Evolutionary conservation across 1,140 invertebrate genomes (phyloP).

Genomic region (Lerema accius): DNA sequence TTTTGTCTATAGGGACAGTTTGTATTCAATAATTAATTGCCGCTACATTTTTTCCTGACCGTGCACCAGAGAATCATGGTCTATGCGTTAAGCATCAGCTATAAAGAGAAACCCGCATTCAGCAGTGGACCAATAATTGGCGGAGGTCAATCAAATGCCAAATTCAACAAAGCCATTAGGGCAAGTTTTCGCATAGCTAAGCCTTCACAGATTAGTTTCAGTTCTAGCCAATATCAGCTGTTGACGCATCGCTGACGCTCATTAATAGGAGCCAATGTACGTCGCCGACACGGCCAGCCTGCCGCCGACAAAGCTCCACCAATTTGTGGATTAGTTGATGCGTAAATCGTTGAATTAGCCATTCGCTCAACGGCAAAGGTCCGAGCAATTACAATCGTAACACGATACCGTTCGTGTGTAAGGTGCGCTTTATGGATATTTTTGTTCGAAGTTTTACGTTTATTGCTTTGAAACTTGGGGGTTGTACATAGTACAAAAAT

Average conservation of each 20-base stretch:
- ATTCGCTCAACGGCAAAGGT: slow-evolving; percentile 54
- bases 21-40: too few species aligned
- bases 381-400: slow-evolving; percentile 64
- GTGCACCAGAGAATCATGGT: too few species aligned
- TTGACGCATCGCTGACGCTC: slow-evolving; percentile 26
- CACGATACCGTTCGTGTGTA: slow-evolving; percentile 51
- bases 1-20: too few species aligned
- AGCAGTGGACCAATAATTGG: too few species aligned
- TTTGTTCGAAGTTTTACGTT: slow-evolving; percentile 33
- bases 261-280: slow-evolving; percentile 38
- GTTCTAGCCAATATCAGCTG: slow-evolving; percentile 3
- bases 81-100: too few species aligned
- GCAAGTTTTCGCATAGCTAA: background rate
- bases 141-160: too few species aligned
- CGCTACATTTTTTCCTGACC: too few species aligned
- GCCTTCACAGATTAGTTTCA: background rate
- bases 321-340: slow-evolving; percentile 78
- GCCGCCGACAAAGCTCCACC: slow-evolving; percentile 70
- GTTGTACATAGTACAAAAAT: too few species aligned
- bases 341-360: slow-evolving; percentile 78
- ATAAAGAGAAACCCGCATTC: too few species aligned
- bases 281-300: slow-evolving; percentile 46
- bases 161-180: too few species aligned
- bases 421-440: slow-evolving; percentile 41
- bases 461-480: slow-evolving; percentile 17